Base-by-base conservation (phyloP, 2,888 invertebrate genomes). In the Synergus japonicus region DNA sequence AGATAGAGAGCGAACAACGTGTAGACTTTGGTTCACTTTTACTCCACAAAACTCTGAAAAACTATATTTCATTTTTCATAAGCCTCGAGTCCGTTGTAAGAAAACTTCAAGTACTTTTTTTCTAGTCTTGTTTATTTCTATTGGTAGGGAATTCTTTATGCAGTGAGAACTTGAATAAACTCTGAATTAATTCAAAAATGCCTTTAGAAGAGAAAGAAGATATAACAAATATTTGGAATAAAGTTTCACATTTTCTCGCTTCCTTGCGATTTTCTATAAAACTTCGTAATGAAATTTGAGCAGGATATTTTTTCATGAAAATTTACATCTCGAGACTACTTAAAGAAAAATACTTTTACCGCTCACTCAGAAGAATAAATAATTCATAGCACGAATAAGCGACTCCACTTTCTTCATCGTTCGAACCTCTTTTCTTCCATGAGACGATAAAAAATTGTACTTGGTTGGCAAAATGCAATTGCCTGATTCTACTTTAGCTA, bases 271-370 rank as follows among this genome's bases (percentile, higher is more conserved):
- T 73, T 73, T 49, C n/a, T 73, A 37, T 54, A 73, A 54, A 73
- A 73, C 37, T 73, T 73, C 54, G 10, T 73, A 73, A 73, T 73
- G 41, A 73, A 73, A 73, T 54, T 73, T 58, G 54, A 73, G 54
- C 9, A 2, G 54, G 4, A 29, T 73, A 54, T 73, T 58, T 54
- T 73, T 73, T 54, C 12, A 54, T 73, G 54, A 18, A 73, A 54
- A 73, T 73, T 73, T 73, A 41, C 54, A 54, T 73, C 37, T 37
- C 73, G 4, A 73, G 73, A 54, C 73, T 73, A 73, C 73, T 73
- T 73, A 54, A 54, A 54, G 73, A 73, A 73, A 54, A 73, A 73
- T 73, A 73, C 73, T 73, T 73, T 73, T 73, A 73, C 73, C 41
- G n/a, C 37, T 66, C 43, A 66, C 66, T 73, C 54, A 73, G 41